These are phyloP conservation scores for Bos taurus DNA, from an alignment of 2,113 vertebrate species.

Conservation along the genomic window ARS-UCD2.0 NC_037349.1:52736501-52737000, in stretches of 20 bases:
- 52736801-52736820: constrained; percentile 79
- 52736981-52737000: background rate
- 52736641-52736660: background rate
- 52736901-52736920: constrained; percentile 29
- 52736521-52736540: background rate
- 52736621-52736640: background rate
- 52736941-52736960: background rate
- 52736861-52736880: constrained; percentile 66
- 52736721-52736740: background rate
- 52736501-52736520: background rate
- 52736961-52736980: background rate
- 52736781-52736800: background rate
- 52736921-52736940: background rate
- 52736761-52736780: constrained; percentile 59
- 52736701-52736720: background rate
- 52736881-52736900: constrained; percentile 77
- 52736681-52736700: background rate
- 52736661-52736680: background rate
- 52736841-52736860: constrained; percentile 73
- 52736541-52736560: background rate
- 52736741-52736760: background rate
- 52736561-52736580: background rate
- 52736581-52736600: background rate
- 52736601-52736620: background rate
- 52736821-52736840: constrained; percentile 42